Percentiles rank a stretch among this genome's conserved stretches.
These are phyloP conservation scores for Julus scandinavius DNA, from an alignment of 2,888 invertebrate genomes.

Conservation along the genomic window DNA sequence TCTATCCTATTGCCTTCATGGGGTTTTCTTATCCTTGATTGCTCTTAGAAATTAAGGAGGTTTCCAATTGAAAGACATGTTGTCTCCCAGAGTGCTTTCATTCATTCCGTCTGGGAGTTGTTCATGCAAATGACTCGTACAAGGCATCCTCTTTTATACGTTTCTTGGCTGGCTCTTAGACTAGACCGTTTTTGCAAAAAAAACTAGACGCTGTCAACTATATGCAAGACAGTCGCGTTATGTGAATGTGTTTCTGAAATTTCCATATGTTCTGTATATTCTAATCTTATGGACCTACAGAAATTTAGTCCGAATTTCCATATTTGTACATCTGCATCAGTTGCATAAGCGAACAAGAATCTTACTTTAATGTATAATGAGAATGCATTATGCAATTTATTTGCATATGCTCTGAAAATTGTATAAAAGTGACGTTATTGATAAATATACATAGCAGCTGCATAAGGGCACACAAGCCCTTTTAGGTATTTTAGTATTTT, in stretches of 20 bases:
- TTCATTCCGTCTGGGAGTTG: constrained; percentile 38
- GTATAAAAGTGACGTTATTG: too few relatives aligned
- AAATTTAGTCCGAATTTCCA: too few relatives aligned
- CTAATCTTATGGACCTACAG: not conserved
- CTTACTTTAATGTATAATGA: too few relatives aligned
- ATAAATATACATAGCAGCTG: too few relatives aligned
- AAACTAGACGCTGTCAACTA: not conserved
- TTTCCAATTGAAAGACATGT: constrained; percentile 42
- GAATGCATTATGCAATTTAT: too few relatives aligned
- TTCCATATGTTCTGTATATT: not conserved
- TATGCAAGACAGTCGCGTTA: not conserved
- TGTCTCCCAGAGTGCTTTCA: constrained; percentile 39
- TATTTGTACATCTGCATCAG: too few relatives aligned
- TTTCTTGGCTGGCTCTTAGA: not conserved
- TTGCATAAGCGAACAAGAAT: too few relatives aligned
- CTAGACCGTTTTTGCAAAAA: not conserved
- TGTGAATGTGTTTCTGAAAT: not conserved
- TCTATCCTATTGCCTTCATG: constrained; percentile 47
- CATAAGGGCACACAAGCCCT: too few relatives aligned
- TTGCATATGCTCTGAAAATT: too few relatives aligned
- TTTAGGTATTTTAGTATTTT: too few relatives aligned
- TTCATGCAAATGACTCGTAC: constrained; percentile 8
- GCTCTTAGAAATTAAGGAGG: constrained; percentile 48
- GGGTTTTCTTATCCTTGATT: constrained; percentile 49
- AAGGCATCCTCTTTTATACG: not conserved